These are phyloP conservation scores for Onychomys torridus DNA, from an alignment of 2,797 vertebrate genomes.

Conservation along the genomic window DNA sequence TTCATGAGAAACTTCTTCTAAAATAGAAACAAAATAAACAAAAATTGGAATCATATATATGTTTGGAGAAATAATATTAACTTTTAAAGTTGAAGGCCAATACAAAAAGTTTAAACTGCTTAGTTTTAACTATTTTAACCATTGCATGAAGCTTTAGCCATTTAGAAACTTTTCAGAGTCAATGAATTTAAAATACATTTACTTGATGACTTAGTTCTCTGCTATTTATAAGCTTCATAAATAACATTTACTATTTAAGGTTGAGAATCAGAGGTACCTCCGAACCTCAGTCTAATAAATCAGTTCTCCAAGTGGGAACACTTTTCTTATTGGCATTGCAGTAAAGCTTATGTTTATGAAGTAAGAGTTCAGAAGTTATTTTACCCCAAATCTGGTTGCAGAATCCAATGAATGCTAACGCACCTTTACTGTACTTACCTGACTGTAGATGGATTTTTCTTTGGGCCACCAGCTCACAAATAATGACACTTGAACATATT, in stretches of 20 bases:
- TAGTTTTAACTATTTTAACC: neutral
- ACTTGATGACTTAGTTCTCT: neutral
- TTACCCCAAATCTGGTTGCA: neutral
- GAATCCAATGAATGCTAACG: neutral
- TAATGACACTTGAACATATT: neutral
- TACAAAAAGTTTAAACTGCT: neutral
- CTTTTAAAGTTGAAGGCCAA: neutral
- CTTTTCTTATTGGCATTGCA: neutral
- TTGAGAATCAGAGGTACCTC: neutral
- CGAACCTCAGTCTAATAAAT: neutral
- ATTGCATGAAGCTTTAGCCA: neutral
- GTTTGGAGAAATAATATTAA: conserved; percentile 26
- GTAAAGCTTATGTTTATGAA: neutral
- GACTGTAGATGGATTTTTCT: neutral
- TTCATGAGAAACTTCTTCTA: conserved; percentile 24
- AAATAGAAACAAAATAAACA: conserved; percentile 30
- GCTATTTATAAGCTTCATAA: conserved; percentile 30
- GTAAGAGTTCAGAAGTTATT: neutral
- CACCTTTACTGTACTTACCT: neutral
- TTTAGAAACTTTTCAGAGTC: neutral
- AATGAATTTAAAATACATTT: conserved; percentile 19
- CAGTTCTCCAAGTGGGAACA: neutral
- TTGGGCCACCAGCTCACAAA: neutral
- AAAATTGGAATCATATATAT: neutral
- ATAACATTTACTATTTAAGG: neutral